Evolutionary conservation across 2,888 invertebrate genomes (phyloP), one percentile per base, ranked within the genome.

Genomic region (Linyphia triangularis): DNA sequence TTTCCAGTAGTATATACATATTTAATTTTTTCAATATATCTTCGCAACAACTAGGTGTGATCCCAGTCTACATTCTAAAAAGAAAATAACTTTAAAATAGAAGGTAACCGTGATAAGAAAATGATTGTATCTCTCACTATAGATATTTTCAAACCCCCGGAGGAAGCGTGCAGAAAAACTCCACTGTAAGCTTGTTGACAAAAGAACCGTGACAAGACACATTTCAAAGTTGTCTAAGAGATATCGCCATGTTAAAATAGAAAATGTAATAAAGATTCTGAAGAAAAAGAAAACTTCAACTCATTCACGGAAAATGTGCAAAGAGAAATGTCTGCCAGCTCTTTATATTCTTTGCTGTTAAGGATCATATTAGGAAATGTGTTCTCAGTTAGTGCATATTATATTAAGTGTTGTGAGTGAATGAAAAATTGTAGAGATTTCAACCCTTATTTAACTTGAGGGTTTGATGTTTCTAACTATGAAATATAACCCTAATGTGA

Each of bases 91-190:
- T n/a, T n/a, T 5, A 51, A 7, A 33, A 33, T 33, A 33, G 9
- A 33, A 26, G 16, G 26, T 33, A n/a, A 33, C 67, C 30, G 33
- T 33, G 19, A 67, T 0, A 67, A 67, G 67, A 33, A 67, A 67
- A 67, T 67, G 67, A 67, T 67, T 67, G 33, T 67, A 67, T 19
- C 67, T 33, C 33, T 67, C 67, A 67, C 33, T 67, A 33, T 30
- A 7, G 7, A 67, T n/a, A 67, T 33, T 67, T 33, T 19, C 16
- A 30, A 67, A 33, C 33, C 67, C 67, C 33, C 7, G 1, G 2
- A 33, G 67, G 33, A 9, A n/a, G 10, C 30, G 9, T 19, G 16
- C 16, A n/a, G 26, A 67, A 30, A 33, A 67, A 67, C n/a, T n/a
- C 22, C 13, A 63, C 63, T 24, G 63, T 22, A 30, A 67, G 67